A percentile compares a stretch with the other conserved stretches of the same genome.
phyloP scores from a whole-genome alignment of 2,797 vertebrate species.

The Sebastes paucispinis region DNA sequence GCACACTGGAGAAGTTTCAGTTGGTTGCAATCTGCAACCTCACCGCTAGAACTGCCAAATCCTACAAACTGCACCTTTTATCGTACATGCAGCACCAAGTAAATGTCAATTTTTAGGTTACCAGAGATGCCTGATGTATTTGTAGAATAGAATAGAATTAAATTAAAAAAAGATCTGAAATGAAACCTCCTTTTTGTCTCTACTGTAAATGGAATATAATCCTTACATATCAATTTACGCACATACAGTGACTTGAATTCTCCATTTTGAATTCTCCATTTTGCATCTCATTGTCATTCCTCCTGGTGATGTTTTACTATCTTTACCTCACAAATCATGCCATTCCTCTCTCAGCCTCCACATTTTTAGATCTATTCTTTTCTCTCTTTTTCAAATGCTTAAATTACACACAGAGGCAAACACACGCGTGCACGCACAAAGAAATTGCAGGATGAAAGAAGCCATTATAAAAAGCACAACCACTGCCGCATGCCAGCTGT shows the following conservation, averaged over 20 bases:
- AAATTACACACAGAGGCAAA: neutral
- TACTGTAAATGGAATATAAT: neutral
- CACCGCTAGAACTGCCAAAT: too few relatives aligned
- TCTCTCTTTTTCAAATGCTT: neutral
- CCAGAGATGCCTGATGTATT: neutral
- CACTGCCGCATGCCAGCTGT: neutral
- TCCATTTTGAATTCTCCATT: neutral
- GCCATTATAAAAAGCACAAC: slow-evolving; percentile 13
- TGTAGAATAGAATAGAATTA: neutral
- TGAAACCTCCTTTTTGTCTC: neutral
- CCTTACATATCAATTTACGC: neutral
- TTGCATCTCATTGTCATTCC: slow-evolving; percentile 19
- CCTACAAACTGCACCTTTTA: too few relatives aligned
- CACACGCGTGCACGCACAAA: neutral
- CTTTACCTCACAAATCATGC: slow-evolving; percentile 1
- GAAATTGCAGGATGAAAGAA: slow-evolving; percentile 5
- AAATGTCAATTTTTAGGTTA: accelerated
- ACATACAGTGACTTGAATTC: neutral
- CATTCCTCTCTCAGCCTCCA: neutral
- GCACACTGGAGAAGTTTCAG: too few relatives aligned
- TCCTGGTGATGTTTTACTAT: neutral
- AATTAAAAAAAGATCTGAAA: neutral
- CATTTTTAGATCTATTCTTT: neutral
- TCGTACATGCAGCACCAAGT: neutral
- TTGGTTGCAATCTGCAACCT: too few relatives aligned